Base-by-base conservation (phyloP, 2,888 invertebrate species). In the Dermolepida albohirtum region DNA sequence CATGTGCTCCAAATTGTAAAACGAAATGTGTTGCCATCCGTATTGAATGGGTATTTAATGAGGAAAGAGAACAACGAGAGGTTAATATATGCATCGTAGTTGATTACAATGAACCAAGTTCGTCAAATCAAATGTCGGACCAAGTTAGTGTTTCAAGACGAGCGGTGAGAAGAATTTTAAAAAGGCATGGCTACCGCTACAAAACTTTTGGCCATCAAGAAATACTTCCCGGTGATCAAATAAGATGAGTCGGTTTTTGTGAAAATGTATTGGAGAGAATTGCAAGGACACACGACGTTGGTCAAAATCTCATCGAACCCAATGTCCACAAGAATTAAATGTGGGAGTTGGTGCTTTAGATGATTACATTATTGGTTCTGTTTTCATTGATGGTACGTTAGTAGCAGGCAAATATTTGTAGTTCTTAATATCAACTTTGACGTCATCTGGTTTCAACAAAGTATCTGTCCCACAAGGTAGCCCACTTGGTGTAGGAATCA, bases 101-200 rank as follows among this genome's bases (percentile, higher is more conserved):
- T 10, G 49, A 49, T 10, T 10, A 5, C 11, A 49, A 17, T 16
- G 7, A 49, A 49, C 49, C 49, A 49, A 16, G 49, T 49, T 49
- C 16, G 16, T 17, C 10, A 10, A 5, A 6, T 49, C 16, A 49
- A 16, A 49, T 49, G 7, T 49, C 49, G 16, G 49, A 49, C 10
- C 49, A 49, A 16, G 49, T 49, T 10, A 10, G 17, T 17, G 17
- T 49, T 49, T 10, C 49, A 14, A 5, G 10, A 14, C 14, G 16
- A 16, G 16, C 49, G 17, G 11, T 49, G 10, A 49, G 49, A 4
- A 17, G 16, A 5, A 17, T 49, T 17, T 49, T 49, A 49, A 49
- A 49, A 49, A 49, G 49, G 49, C 14, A 49, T 17, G 17, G 17
- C 10, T 49, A 49, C 17, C 14, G 17, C 5, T 49, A 17, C 16